Percentiles rank a stretch among this genome's conserved stretches.
Evolutionary conservation across 2,797 vertebrate genomes (phyloP).

Genomic region (Alca torda): DNA sequence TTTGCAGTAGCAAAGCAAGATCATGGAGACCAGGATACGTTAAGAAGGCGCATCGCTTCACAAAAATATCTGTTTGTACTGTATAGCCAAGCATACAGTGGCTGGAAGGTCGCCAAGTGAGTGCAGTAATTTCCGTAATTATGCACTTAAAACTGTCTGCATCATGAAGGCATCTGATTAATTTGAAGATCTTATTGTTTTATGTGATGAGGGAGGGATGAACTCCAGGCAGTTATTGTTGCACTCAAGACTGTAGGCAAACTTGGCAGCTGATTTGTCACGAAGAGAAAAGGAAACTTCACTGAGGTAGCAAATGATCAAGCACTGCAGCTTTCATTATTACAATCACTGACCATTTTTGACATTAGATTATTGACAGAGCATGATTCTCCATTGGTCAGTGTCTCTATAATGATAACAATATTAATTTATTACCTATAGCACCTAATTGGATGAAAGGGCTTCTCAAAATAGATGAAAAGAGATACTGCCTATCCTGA

Average conservation of each 20-base stretch:
- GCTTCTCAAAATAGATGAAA: neutral
- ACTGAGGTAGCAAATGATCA: neutral
- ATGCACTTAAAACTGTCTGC: constrained; percentile 4
- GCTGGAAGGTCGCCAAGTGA: neutral
- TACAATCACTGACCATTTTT: neutral
- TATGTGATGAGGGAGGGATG: neutral
- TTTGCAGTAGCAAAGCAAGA: neutral
- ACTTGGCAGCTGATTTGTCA: neutral
- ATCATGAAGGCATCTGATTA: constrained; percentile 7
- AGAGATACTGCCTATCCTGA: neutral
- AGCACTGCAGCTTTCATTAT: neutral
- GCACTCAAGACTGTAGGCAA: neutral
- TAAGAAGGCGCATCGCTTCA: neutral
- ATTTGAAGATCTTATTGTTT: constrained; percentile 15
- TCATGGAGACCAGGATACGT: neutral
- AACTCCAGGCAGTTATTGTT: neutral
- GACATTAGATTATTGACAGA: neutral
- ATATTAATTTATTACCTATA: neutral
- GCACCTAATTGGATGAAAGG: neutral
- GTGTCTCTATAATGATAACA: neutral
- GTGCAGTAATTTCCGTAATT: constrained; percentile 15
- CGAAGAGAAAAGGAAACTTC: neutral
- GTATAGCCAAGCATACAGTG: neutral
- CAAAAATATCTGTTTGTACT: neutral
- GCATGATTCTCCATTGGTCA: neutral